Evolutionary conservation across 2,113 vertebrate species (phyloP).

Genomic region (Ascaphus truei): DNA sequence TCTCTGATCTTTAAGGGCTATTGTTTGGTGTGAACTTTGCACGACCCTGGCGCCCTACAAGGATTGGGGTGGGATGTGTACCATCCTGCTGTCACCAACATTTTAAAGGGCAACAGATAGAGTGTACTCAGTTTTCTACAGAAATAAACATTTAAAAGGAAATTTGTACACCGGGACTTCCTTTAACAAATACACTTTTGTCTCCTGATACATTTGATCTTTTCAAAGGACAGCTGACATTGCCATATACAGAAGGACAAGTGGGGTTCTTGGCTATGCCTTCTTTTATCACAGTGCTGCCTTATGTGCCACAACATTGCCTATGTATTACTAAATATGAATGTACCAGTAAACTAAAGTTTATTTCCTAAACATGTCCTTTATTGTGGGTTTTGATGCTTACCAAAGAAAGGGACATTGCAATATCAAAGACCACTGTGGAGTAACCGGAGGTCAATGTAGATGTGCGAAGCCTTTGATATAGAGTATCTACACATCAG

Average conservation of each 20-base stretch:
- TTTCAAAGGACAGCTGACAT: constrained; percentile 19
- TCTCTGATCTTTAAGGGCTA: too few relatives aligned
- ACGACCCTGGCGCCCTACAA: constrained; percentile 14
- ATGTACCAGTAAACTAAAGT: not conserved
- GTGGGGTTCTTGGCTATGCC: too few relatives aligned
- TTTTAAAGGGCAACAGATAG: constrained; percentile 15
- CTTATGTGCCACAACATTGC: not conserved
- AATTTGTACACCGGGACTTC: constrained; percentile 18
- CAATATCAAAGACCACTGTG: constrained; percentile 41
- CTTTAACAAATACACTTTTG: constrained; percentile 27
- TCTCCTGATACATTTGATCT: constrained; percentile 28
- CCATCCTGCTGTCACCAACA: constrained; percentile 31
- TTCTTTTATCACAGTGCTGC: not conserved
- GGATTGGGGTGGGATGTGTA: not conserved
- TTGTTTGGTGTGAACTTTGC: not conserved
- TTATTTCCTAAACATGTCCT: constrained; percentile 22
- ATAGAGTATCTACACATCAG: constrained; percentile 8
- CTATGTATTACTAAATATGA: not conserved
- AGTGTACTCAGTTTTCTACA: not conserved
- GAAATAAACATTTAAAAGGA: constrained; percentile 35
- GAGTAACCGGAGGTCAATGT: not conserved
- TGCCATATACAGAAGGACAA: not conserved
- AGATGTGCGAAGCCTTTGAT: constrained; percentile 33
- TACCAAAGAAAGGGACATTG: constrained; percentile 48
- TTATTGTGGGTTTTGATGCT: constrained; percentile 29